Evolutionary conservation across 2,113 vertebrate species (phyloP).

Genomic region (Sinocyclocheilus anophthalmus): DNA sequence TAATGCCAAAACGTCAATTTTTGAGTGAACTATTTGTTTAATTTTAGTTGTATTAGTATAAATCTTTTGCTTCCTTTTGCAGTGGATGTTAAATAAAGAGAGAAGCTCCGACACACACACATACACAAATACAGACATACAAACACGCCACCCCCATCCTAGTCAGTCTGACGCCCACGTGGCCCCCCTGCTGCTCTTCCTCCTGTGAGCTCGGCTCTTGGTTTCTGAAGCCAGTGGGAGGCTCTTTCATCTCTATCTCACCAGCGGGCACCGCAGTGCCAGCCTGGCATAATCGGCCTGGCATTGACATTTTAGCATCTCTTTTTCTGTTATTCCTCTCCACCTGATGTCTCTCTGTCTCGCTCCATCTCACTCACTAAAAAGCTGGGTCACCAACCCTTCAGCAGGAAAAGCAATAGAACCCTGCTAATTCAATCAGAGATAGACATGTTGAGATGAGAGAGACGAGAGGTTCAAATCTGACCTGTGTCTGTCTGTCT

Average conservation of each 20-base stretch:
- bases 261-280: conserved; percentile 44
- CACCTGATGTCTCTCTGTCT: conserved; percentile 43
- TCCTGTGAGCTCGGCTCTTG: conserved; percentile 32
- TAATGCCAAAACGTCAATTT: not conserved
- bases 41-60: not conserved
- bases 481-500: not conserved
- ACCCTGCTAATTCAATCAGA: conserved; percentile 10
- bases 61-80: not conserved
- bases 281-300: conserved; percentile 37
- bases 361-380: not conserved
- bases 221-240: conserved; percentile 16
- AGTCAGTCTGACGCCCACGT: conserved; percentile 33
- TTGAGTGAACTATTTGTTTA: not conserved
- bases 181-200: conserved; percentile 18
- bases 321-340: conserved; percentile 26
- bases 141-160: conserved; percentile 16
- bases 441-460: not conserved
- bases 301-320: conserved; percentile 43
- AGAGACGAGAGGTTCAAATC: not conserved
- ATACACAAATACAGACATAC: conserved; percentile 15
- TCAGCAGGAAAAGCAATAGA: not conserved
- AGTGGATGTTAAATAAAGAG: conserved; percentile 26
- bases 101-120: conserved; percentile 26
- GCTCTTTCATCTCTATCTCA: conserved; percentile 37
- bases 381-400: not conserved